Base-by-base conservation (phyloP, 2,113 vertebrate species). In the Tenebrosternarchus preto region DNA sequence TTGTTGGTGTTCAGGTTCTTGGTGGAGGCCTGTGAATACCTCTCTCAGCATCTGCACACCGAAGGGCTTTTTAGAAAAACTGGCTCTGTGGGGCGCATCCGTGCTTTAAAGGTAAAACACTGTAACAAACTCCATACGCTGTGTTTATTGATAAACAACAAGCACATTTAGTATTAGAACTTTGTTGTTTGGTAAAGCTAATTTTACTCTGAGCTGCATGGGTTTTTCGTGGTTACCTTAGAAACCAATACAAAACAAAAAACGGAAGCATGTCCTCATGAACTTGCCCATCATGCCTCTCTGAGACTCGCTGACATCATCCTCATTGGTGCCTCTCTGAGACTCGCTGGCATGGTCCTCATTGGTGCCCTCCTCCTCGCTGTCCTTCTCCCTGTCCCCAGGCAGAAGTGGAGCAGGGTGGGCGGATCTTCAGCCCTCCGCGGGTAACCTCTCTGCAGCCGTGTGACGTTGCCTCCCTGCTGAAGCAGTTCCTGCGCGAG, bases 31-130 rank as follows among this genome's bases (percentile, higher is more conserved):
- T 92, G 91, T 57, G 85, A 81, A 17, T 88, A 82, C 39, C 72
- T 92, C 31, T 86, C 85, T 0, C 86, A 55, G 0, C 89, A 92
- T 50, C 82, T 91, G 11, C 53, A 86, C 56, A 85, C 86, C 0
- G 91, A 92, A 67, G 91, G 91, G 1, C 86, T 92, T 36, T 92
- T 92, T 83, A 86, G 91, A 27, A 92, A 91, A 57, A 88, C 90
- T 0, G 91, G 91, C 11, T 91, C 91, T 0, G 56, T 90, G 7
- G 80, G 84, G 25, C 86, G 91, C 16, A 90, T 92, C 64, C 89
- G 88, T 24, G 81, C 80, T 29, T 56, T 92, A 5, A 88, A 88
- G 89, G 91, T 92, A 85, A 80, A 19, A 29, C 66, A 1, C 31
- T 43, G 25, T 4, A 63, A 9, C 33, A 59, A 4, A 5, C 55